A percentile compares a stretch with the other conserved stretches of the same genome.
Conservation (phyloP, 2,888 invertebrate species). For the Oligia latruncula region DNA sequence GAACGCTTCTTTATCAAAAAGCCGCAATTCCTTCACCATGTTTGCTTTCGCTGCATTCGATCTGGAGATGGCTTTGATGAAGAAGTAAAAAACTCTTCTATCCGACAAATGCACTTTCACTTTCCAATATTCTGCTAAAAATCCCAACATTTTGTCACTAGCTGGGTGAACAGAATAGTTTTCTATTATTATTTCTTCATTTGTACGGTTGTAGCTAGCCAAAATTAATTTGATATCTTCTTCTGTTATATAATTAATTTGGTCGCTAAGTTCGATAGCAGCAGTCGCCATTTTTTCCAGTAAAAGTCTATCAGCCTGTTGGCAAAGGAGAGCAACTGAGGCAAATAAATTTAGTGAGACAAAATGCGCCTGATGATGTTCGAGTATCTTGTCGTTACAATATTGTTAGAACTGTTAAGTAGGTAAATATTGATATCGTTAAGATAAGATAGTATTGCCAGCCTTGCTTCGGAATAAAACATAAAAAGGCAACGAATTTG, state of each 20-base stretch:
- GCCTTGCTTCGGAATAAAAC: neutral
- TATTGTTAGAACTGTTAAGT: conserved; percentile 22
- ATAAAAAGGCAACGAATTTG: neutral
- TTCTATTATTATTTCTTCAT: conserved; percentile 66
- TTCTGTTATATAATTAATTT: conserved; percentile 68
- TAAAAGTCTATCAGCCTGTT: neutral
- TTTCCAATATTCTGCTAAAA: conserved; percentile 85
- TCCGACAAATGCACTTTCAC: conserved; percentile 73
- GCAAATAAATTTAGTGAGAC: conserved; percentile 4
- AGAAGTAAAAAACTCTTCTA: conserved; percentile 74
- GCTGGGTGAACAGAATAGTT: conserved; percentile 75
- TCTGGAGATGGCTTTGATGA: conserved; percentile 82
- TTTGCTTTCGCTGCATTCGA: conserved; percentile 82
- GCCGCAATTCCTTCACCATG: conserved; percentile 80
- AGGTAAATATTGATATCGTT: conserved; percentile 50
- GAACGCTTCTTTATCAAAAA: conserved; percentile 80
- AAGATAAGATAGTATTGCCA: conserved; percentile 35
- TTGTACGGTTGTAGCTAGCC: conserved; percentile 65
- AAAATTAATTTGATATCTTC: conserved; percentile 77
- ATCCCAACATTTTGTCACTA: conserved; percentile 86
- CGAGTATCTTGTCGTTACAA: neutral
- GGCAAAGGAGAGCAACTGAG: neutral
- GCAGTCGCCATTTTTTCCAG: conserved; percentile 41
- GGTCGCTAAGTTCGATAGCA: conserved; percentile 4
- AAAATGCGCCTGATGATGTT: conserved; percentile 21